Evolutionary conservation across 1,140 invertebrate genomes (phyloP), one percentile per base, ranked within the genome.

Genomic region (Megalonaias nervosa): DNA sequence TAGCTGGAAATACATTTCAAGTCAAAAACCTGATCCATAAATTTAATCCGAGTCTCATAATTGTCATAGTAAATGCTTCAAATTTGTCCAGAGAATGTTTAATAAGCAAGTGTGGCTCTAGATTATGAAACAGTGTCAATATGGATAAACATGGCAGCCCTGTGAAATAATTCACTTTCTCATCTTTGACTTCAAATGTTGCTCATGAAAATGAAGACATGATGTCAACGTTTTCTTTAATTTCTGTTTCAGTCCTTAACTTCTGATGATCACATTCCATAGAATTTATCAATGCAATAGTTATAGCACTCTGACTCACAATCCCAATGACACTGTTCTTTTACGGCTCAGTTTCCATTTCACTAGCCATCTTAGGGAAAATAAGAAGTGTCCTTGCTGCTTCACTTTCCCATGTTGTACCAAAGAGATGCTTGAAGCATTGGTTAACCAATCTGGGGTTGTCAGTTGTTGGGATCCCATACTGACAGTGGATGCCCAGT

Each of bases 401-500:
- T 58, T 19, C 19, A 15, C 69, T 3, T 13, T 71, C 26, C 26
- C 4, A 31, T 31, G 26, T 31, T 31, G 26, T 31, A 2, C 26
- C 26, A 31, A 31, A 31, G 26, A 31, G 26, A 31, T 3, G 26
- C 26, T 31, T 31, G 26, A 31, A 31, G 26, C 26, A 31, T 31
- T 31, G 1, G 60, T 59, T 59, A 17, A 55, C 21, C 2, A 16
- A 23, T 48, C 16, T 58, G 15, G 15, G 69, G 5, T 14, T 31
- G 55, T 23, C 13, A 15, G 15, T 31, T 19, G 15, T 31, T 59
- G 58, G 11, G 15, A 2, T n/a, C 69, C 69, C 14, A 60, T 19
- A 14, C 60, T 71, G 12, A 71, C 23, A 15, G 55, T 71, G 15
- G 69, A 58, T 14, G 69, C 69, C 69, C 69, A 71, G 69, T 71